Conservation (phyloP, 2,113 vertebrate species). For the Bagarius yarrelli region DNA sequence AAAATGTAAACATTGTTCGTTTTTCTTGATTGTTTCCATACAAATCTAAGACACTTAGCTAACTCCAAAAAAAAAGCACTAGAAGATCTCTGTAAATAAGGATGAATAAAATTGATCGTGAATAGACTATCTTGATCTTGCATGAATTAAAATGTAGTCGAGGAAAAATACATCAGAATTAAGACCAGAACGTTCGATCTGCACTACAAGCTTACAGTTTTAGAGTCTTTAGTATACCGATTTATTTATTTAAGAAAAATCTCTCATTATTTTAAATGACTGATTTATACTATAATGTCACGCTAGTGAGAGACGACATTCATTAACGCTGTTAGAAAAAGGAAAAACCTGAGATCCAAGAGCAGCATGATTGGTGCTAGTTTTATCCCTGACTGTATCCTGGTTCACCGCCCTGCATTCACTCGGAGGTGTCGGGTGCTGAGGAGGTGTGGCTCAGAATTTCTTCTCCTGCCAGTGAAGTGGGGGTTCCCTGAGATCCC, state of each 20-base stretch:
- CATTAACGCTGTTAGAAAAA: slow-evolving; percentile 38
- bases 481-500: slow-evolving; percentile 84
- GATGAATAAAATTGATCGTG: background rate
- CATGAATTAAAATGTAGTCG: background rate
- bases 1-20: slow-evolving; percentile 38
- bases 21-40: slow-evolving; percentile 59
- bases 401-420: slow-evolving; percentile 49
- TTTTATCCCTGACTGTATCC: slow-evolving; percentile 51
- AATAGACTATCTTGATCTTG: background rate
- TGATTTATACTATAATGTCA: slow-evolving; percentile 3
- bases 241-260: background rate
- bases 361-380: slow-evolving; percentile 52
- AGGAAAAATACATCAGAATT: background rate
- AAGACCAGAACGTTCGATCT: background rate
- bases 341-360: slow-evolving; percentile 56
- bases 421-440: slow-evolving; percentile 71
- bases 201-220: background rate
- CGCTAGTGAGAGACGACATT: slow-evolving; percentile 33
- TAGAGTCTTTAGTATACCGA: background rate
- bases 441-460: slow-evolving; percentile 57
- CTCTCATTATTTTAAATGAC: slow-evolving; percentile 7
- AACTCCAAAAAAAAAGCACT: slow-evolving; percentile 27
- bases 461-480: slow-evolving; percentile 76
- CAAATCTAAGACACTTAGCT: slow-evolving; percentile 60
- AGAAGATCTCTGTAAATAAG: background rate